Percentiles rank a stretch among this genome's conserved stretches.
Conservation (phyloP, 1,140 invertebrate species). For the Melitaea cinxia region DNA sequence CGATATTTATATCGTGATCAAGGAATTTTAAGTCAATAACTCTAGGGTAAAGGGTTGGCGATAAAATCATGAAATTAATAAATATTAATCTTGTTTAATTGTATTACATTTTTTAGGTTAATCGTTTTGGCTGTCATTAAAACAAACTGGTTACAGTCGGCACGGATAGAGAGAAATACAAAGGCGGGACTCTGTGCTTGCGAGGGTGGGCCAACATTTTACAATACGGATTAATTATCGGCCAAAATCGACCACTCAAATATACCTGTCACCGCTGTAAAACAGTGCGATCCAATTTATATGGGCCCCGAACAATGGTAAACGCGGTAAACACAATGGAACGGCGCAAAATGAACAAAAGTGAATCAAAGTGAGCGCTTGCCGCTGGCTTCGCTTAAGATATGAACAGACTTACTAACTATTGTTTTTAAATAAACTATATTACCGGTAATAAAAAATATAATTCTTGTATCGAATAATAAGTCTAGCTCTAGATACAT, state of each 20-base stretch:
- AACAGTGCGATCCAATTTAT: constrained; percentile 74
- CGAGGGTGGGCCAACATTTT: constrained; percentile 70
- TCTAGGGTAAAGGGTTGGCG: neutral
- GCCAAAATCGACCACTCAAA: constrained; percentile 78
- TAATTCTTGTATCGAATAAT: neutral
- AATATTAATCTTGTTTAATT: neutral
- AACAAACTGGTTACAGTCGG: constrained; percentile 10
- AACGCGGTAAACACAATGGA: constrained; percentile 74
- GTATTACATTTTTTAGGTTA: neutral
- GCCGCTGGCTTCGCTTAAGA: constrained; percentile 47
- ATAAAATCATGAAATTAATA: neutral
- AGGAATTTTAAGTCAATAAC: neutral
- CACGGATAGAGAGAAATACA: constrained; percentile 8
- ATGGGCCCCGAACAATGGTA: constrained; percentile 75
- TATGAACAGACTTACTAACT: constrained; percentile 48
- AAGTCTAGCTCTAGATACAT: neutral
- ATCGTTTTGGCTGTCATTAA: neutral
- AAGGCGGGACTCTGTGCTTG: constrained; percentile 8
- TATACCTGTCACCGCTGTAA: constrained; percentile 77
- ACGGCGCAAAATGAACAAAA: constrained; percentile 65
- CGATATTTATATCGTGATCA: neutral
- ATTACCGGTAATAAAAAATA: constrained; percentile 3
- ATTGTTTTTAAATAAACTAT: constrained; percentile 42
- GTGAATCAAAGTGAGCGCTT: constrained; percentile 47
- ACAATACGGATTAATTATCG: constrained; percentile 81